phyloP scores from a whole-genome alignment of 2,888 invertebrate species.

The Hesperia comma region DNA sequence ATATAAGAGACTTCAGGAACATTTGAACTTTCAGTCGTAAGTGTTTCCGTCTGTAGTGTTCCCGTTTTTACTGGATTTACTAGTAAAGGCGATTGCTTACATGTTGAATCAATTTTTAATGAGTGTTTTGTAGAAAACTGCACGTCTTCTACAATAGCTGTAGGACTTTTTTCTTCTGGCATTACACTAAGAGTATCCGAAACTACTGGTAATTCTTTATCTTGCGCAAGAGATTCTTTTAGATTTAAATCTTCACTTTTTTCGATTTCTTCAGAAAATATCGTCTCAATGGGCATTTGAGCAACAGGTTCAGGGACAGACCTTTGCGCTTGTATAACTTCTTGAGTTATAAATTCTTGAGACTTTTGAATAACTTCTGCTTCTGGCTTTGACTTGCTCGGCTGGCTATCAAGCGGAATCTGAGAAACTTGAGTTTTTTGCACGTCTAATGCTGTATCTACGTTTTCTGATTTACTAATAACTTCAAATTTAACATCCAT shows the following conservation, averaged over 20 bases:
- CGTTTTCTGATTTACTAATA: not conserved
- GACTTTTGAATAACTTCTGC: not conserved
- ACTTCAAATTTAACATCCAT: not conserved
- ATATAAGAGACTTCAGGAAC: conserved; percentile 58
- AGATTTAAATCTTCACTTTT: too few species aligned
- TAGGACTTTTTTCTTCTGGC: not conserved
- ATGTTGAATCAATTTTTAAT: conserved; percentile 35
- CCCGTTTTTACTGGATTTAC: conserved; percentile 57
- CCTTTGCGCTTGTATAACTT: not conserved
- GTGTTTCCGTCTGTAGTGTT: conserved; percentile 56
- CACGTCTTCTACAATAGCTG: not conserved
- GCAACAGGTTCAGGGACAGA: not conserved
- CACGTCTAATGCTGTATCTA: not conserved
- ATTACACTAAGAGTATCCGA: not conserved
- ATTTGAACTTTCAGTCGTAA: conserved; percentile 48
- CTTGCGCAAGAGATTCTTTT: not conserved
- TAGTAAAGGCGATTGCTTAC: conserved; percentile 53
- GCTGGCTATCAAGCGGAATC: not conserved
- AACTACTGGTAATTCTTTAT: not conserved
- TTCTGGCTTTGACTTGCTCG: not conserved
- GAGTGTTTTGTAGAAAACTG: not conserved
- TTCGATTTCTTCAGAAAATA: not conserved
- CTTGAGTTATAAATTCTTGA: not conserved
- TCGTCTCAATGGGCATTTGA: not conserved
- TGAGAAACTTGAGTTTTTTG: not conserved